Conservation (phyloP, 2,888 invertebrate genomes). For the Eubasilissa splendida region DNA sequence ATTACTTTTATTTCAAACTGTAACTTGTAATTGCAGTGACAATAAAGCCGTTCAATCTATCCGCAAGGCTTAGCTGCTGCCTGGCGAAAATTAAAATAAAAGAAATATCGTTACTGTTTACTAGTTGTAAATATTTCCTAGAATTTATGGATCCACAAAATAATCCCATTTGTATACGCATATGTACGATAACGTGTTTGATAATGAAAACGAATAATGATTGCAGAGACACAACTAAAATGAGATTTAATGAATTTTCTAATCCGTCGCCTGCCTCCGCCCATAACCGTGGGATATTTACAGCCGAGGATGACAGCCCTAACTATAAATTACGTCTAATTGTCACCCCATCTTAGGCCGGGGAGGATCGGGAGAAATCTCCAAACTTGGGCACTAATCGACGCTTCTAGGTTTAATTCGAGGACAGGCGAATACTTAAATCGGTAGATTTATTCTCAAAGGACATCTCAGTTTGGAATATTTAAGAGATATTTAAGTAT, state of each 20-base stretch:
- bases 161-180: no score
- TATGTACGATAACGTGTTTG: not conserved
- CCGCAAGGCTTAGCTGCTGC: no score
- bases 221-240: not conserved
- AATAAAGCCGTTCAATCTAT: no score
- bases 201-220: not conserved
- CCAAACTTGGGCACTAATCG: slow-evolving; percentile 21
- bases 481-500: no score
- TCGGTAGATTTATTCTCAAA: not conserved
- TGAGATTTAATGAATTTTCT: slow-evolving; percentile 8
- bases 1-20: no score
- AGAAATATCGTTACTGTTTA: no score
- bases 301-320: slow-evolving; percentile 18
- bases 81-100: no score
- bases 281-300: slow-evolving; percentile 13
- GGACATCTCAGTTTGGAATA: not conserved
- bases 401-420: not conserved
- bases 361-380: not conserved
- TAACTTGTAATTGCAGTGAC: no score
- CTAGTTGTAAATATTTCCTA: no score
- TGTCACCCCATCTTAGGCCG: slow-evolving; percentile 27
- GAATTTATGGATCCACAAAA: no score
- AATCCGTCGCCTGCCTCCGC: not conserved
- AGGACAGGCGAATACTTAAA: slow-evolving; percentile 5
- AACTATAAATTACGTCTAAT: slow-evolving; percentile 35